Evolutionary conservation across 2,888 invertebrate genomes (phyloP).

Genomic region (Caenorhabditis panamensis): DNA sequence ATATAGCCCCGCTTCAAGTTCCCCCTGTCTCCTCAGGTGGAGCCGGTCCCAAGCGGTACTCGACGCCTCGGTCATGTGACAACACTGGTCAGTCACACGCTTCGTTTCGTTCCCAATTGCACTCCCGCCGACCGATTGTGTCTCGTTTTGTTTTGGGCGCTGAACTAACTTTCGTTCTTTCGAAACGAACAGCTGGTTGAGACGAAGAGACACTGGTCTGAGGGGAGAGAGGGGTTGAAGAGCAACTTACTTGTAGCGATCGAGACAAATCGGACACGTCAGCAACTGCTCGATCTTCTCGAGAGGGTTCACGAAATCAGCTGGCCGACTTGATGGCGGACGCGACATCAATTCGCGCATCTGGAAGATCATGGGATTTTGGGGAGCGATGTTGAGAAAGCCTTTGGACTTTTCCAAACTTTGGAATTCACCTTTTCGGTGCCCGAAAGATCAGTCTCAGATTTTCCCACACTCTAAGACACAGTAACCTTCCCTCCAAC

Average conservation of each 20-base stretch:
- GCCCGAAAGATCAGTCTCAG: too few relatives aligned
- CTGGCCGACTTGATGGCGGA: conserved; percentile 70
- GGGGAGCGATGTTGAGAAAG: neutral
- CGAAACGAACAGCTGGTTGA: conserved; percentile 54
- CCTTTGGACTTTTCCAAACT: too few relatives aligned
- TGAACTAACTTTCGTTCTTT: conserved; percentile 10
- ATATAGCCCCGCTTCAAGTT: neutral
- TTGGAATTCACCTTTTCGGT: too few relatives aligned
- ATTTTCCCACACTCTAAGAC: neutral
- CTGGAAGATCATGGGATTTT: conserved; percentile 51
- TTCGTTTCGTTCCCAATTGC: conserved; percentile 25
- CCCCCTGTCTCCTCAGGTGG: neutral
- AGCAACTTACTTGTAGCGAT: conserved; percentile 87
- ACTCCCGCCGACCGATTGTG: neutral
- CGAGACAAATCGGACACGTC: conserved; percentile 98
- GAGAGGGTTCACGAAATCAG: conserved; percentile 79
- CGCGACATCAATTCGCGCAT: conserved; percentile 72
- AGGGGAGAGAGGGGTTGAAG: conserved; percentile 9
- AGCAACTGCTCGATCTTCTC: conserved; percentile 89
- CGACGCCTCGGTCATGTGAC: conserved; percentile 45
- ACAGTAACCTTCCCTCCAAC: neutral
- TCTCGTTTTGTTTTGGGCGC: conserved; percentile 13
- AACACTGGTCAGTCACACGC: conserved; percentile 51
- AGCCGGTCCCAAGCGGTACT: conserved; percentile 39
- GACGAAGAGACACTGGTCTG: conserved; percentile 9